A percentile compares a stretch with the other conserved stretches of the same genome.
phyloP scores from a whole-genome alignment of 2,113 vertebrate genomes.

The Austrofundulus limnaeus region DNA sequence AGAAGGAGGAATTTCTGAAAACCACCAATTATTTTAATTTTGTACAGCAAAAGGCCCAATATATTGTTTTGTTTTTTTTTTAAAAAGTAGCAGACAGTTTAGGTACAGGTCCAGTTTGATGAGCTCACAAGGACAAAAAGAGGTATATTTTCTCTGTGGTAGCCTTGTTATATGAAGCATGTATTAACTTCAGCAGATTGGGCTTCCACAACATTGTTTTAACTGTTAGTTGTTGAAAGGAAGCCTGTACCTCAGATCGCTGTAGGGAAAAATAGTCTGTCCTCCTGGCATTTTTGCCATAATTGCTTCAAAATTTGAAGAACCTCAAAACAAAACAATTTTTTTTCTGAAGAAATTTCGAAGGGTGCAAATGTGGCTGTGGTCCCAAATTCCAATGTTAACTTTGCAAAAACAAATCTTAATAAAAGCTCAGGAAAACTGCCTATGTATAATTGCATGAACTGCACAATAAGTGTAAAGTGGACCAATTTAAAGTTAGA shows the following conservation, averaged over 20 bases:
- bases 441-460: too few relatives aligned
- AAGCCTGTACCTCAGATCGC: slow-evolving; percentile 20
- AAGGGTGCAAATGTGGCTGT: too few relatives aligned
- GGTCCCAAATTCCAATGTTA: too few relatives aligned
- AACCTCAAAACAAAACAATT: neutral
- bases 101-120: slow-evolving; percentile 2
- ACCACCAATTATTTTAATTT: neutral
- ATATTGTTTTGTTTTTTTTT: slow-evolving; percentile 12
- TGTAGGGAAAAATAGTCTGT: neutral
- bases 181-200: slow-evolving; percentile 21
- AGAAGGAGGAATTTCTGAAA: neutral
- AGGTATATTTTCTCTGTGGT: neutral
- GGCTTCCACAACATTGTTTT: slow-evolving; percentile 16
- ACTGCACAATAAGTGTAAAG: too few relatives aligned
- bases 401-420: too few relatives aligned
- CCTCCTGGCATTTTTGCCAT: neutral
- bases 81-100: neutral
- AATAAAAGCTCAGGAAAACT: too few relatives aligned
- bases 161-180: slow-evolving; percentile 1
- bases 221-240: slow-evolving; percentile 26
- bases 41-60: neutral
- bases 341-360: too few relatives aligned
- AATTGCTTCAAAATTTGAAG: neutral
- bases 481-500: too few relatives aligned
- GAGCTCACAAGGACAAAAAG: slow-evolving; percentile 7